Evolutionary conservation across 1,140 invertebrate species (phyloP), one percentile per base, ranked within the genome.

Genomic region (Ylistrum balloti): DNA sequence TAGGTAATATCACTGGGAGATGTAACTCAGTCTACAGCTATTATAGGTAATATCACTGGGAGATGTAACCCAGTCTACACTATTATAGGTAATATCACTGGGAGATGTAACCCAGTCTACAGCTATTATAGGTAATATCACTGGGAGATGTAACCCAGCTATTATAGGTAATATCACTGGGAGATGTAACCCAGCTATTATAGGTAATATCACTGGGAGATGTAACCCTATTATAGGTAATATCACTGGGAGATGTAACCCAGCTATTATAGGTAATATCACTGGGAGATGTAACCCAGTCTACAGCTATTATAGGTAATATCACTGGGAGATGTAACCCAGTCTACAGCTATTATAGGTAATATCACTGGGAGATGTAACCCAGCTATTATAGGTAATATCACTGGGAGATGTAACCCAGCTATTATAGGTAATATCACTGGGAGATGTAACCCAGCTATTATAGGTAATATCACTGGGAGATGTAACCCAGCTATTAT

Each of bases 31-130:
- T 96, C 96, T 10, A 96, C 95, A 33, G 94, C 91, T 85, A 88
- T 96, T 3, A 96, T 96, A 89, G 96, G 96, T 96, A 93, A 90
- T 88, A n/a, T n/a, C n/a, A n/a, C n/a, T n/a, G n/a, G n/a, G n/a
- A n/a, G n/a, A n/a, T n/a, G n/a, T n/a, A n/a, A n/a, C n/a, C n/a
- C n/a, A n/a, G n/a, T n/a, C n/a, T n/a, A n/a, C n/a, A n/a, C n/a
- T n/a, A n/a, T n/a, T n/a, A n/a, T n/a, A n/a, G n/a, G n/a, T n/a
- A n/a, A n/a, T n/a, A n/a, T n/a, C n/a, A n/a, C n/a, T n/a, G n/a
- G n/a, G n/a, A n/a, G n/a, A n/a, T n/a, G n/a, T n/a, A n/a, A n/a
- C n/a, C n/a, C n/a, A n/a, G n/a, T n/a, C 96, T 10, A 96, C 95
- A 33, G 94, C 91, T 85, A 88, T 96, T 3, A 96, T 96, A 89